These are phyloP conservation scores for Coenonympha glycerion DNA, from an alignment of 2,888 invertebrate genomes.

Conservation along the genomic window DNA sequence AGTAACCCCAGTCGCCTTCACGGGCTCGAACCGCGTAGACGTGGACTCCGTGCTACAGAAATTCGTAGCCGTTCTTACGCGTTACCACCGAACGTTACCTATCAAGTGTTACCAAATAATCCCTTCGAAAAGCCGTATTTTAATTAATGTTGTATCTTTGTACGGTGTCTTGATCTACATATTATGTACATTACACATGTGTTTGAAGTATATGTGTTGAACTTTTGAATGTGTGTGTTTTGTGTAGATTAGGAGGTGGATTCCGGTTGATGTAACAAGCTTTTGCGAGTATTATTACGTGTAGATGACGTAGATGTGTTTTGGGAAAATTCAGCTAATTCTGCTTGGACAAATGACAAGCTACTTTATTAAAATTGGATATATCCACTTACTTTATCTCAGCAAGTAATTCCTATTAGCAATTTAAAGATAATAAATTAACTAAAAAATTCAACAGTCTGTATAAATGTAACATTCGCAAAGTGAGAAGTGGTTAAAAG, in stretches of 20 bases:
- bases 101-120: constrained; percentile 34
- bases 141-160: constrained; percentile 52
- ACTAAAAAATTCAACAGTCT: too few species aligned
- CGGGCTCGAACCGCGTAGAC: constrained; percentile 59
- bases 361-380: not conserved
- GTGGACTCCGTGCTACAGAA: constrained; percentile 37
- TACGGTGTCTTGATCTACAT: constrained; percentile 30
- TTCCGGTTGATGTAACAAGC: constrained; percentile 2
- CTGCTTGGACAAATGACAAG: not conserved
- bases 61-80: constrained; percentile 18
- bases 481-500: too few species aligned
- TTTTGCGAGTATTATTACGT: not conserved
- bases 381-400: not conserved
- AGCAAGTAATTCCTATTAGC: not conserved
- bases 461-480: too few species aligned
- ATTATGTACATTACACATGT: constrained; percentile 29
- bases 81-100: too few species aligned
- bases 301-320: not conserved
- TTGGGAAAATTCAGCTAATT: not conserved
- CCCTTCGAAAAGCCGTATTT: constrained; percentile 40
- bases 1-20: constrained; percentile 65
- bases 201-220: constrained; percentile 30
- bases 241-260: constrained; percentile 20
- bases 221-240: constrained; percentile 29
- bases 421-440: too few species aligned